Evolutionary conservation across 2,888 invertebrate genomes (phyloP).

Genomic region (Athripsodes cinereus): DNA sequence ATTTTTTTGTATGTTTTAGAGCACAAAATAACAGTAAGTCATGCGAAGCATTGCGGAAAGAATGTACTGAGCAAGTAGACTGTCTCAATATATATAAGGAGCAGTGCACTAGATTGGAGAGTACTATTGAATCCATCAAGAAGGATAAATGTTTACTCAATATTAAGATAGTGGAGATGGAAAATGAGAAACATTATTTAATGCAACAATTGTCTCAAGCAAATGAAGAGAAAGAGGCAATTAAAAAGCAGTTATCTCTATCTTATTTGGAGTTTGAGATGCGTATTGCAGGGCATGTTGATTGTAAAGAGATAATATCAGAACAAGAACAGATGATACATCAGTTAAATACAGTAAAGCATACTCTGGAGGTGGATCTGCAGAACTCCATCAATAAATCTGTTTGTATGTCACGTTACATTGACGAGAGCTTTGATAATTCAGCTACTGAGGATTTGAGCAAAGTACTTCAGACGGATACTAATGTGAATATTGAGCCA

Average conservation of each 20-base stretch:
- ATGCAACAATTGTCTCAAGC: slow-evolving; percentile 8
- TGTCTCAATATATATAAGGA: slow-evolving; percentile 7
- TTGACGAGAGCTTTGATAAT: slow-evolving; percentile 12
- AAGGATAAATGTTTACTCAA: slow-evolving; percentile 11
- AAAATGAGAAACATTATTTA: slow-evolving; percentile 20
- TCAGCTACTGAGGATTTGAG: background rate
- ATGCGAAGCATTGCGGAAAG: slow-evolving; percentile 6
- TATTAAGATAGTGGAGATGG: slow-evolving; percentile 8
- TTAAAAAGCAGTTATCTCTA: background rate
- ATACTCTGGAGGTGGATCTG: slow-evolving; percentile 18
- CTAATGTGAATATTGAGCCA: background rate
- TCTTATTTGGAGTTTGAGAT: slow-evolving; percentile 8
- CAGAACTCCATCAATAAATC: slow-evolving; percentile 16
- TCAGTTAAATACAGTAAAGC: slow-evolving; percentile 9
- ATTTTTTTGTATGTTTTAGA: slow-evolving; percentile 5
- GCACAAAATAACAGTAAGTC: slow-evolving; percentile 11
- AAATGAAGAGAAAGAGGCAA: slow-evolving; percentile 15
- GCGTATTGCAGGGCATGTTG: slow-evolving; percentile 8
- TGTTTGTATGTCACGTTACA: background rate
- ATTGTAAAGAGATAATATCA: slow-evolving; percentile 12
- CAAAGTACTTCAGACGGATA: background rate
- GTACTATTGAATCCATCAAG: slow-evolving; percentile 9
- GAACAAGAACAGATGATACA: slow-evolving; percentile 17
- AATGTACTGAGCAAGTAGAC: slow-evolving; percentile 15
- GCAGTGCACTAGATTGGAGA: background rate